Conservation (phyloP, 2,888 invertebrate genomes). For the Bugulina stolonifera region DNA sequence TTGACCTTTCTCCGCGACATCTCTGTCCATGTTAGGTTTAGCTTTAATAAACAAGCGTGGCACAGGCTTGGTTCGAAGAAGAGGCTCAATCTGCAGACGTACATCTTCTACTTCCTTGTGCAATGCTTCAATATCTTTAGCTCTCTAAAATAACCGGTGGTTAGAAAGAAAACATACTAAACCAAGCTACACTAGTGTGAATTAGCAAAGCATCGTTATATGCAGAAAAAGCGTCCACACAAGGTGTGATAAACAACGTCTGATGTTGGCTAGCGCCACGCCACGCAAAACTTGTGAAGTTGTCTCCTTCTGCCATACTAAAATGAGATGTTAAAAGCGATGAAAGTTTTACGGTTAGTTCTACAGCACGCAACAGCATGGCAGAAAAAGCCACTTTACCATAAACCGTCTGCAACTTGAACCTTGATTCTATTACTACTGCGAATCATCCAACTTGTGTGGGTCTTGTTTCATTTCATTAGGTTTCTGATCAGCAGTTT, state of each 20-base stretch:
- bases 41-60: constrained; percentile 40
- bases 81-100: constrained; percentile 37
- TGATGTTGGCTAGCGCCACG: too few species aligned
- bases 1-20: constrained; percentile 32
- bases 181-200: not conserved
- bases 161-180: not conserved
- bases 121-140: constrained; percentile 38
- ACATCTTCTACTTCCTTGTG: constrained; percentile 41
- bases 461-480: not conserved
- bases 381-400: not conserved
- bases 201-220: not conserved
- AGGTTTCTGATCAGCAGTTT: not conserved
- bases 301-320: too few species aligned
- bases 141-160: constrained; percentile 34
- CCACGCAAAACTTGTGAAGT: too few species aligned
- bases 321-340: not conserved
- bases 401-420: not conserved
- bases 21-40: constrained; percentile 27
- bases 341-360: not conserved
- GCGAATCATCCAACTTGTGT: not conserved
- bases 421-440: too few species aligned
- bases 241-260: too few species aligned
- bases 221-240: too few species aligned
- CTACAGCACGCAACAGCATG: not conserved
- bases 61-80: constrained; percentile 33